These are phyloP conservation scores for Ypsolopha scabrella DNA, from an alignment of 2,888 invertebrate species.

Conservation along the genomic window DNA sequence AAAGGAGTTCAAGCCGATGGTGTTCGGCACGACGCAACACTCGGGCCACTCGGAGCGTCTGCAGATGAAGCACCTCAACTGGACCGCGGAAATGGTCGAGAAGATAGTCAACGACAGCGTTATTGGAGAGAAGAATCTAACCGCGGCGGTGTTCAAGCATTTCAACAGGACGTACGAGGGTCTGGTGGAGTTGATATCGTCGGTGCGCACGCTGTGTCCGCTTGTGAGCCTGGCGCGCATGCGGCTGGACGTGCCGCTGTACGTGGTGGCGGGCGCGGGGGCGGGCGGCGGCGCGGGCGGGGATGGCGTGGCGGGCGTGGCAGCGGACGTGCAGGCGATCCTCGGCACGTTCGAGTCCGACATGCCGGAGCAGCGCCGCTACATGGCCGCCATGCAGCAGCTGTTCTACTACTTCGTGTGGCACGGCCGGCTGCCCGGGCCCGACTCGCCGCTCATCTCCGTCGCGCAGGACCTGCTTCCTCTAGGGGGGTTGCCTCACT, in stretches of 20 bases:
- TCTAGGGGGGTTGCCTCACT: slow-evolving; percentile 75
- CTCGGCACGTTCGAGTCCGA: slow-evolving; percentile 80
- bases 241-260: slow-evolving; percentile 76
- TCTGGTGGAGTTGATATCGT: slow-evolving; percentile 79
- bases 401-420: slow-evolving; percentile 86
- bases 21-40: slow-evolving; percentile 82
- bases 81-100: slow-evolving; percentile 76
- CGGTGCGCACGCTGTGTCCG: slow-evolving; percentile 85
- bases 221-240: slow-evolving; percentile 75
- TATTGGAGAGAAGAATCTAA: slow-evolving; percentile 73
- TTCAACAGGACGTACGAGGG: slow-evolving; percentile 80
- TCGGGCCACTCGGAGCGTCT: slow-evolving; percentile 75
- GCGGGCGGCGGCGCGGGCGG: slow-evolving; percentile 57
- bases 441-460: slow-evolving; percentile 71
- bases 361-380: slow-evolving; percentile 79
- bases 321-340: slow-evolving; percentile 83
- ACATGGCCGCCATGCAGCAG: slow-evolving; percentile 82
- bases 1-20: slow-evolving; percentile 62
- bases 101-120: slow-evolving; percentile 73
- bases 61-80: slow-evolving; percentile 71
- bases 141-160: slow-evolving; percentile 71
- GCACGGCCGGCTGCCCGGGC: slow-evolving; percentile 78
- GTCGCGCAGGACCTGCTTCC: slow-evolving; percentile 79
- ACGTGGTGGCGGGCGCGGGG: slow-evolving; percentile 78
- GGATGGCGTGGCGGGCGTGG: slow-evolving; percentile 45